Evolutionary conservation across 2,888 invertebrate species (phyloP).

Genomic region (Heliconius ethilla): DNA sequence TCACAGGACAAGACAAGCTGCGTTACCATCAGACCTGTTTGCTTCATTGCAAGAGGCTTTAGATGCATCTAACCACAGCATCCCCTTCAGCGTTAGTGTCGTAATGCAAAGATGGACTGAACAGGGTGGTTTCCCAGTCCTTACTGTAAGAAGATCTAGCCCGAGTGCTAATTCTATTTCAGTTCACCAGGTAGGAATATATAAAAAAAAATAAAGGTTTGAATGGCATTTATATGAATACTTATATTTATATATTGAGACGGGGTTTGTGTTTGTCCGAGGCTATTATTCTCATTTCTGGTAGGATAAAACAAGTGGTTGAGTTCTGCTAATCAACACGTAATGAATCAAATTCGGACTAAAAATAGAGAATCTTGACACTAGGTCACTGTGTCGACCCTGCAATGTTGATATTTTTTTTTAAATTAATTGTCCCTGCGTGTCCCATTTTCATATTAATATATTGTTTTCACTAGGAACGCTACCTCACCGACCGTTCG

Average conservation of each 20-base stretch:
- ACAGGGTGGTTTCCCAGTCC: constrained; percentile 88
- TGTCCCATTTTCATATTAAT: too few relatives aligned
- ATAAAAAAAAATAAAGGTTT: not conserved
- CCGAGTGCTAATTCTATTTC: constrained; percentile 60
- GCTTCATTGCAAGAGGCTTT: constrained; percentile 57
- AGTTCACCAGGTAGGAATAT: constrained; percentile 62
- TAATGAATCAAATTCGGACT: too few relatives aligned
- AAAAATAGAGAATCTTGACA: too few relatives aligned
- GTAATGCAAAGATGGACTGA: constrained; percentile 89
- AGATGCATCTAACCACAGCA: constrained; percentile 54
- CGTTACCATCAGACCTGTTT: constrained; percentile 64
- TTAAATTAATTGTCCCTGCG: too few relatives aligned
- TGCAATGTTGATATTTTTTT: too few relatives aligned
- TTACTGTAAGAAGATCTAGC: constrained; percentile 81
- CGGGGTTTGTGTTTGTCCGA: too few relatives aligned
- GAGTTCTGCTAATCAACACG: too few relatives aligned
- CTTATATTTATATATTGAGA: too few relatives aligned
- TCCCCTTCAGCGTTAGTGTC: constrained; percentile 74
- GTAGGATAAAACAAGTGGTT: too few relatives aligned
- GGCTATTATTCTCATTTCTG: too few relatives aligned
- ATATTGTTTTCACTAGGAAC: constrained; percentile 49
- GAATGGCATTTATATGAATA: not conserved
- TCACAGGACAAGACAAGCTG: constrained; percentile 61
- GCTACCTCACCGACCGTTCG: constrained; percentile 65
- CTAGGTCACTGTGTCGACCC: too few relatives aligned